Base-by-base conservation (phyloP, 2,888 invertebrate species). In the Acanthopleura granulata region DNA sequence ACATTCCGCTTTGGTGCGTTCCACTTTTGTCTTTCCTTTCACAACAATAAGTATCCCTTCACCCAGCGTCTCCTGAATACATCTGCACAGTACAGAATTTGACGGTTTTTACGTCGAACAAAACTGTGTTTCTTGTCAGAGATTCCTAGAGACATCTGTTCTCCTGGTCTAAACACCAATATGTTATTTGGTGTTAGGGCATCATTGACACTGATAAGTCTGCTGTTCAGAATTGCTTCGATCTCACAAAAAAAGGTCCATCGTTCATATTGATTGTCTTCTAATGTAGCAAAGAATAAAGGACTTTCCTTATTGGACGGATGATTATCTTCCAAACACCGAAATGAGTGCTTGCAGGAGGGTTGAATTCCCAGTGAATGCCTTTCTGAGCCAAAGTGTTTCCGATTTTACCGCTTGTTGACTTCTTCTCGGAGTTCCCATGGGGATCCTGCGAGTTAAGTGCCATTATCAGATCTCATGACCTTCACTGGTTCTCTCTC, bases 321-420 rank as follows among this genome's bases (percentile, higher is more conserved):
- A 80, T 80, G 25, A 76, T 50, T 50, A 80, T 49, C 75, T 81
- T 78, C 78, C 79, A 81, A 14, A 79, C 72, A 25, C 81, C 78
- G 30, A 74, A 70, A 29, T 81, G 80, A 0, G 77, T 78, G 0
- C 73, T 76, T n/a, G 72, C n/a, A 25, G 81, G 80, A 14, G 76
- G 79, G 50, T 80, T 81, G 49, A 78, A 80, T 29, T 75, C 62
- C 78, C 78, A 82, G 15, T 62, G 30, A 27, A 82, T 76, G 22
- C 50, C 51, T 16, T 73, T 74, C 40, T 78, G 75, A n/a, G 70
- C 3, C 51, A 79, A 49, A 51, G 66, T 51, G 11, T 78, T 49
- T 14, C 49, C 18, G 25, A 80, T 78, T 16, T 74, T 50, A 4
- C 50, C 76, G 77, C 40, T 72, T 74, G 16, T 66, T 18, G 18